Conservation (phyloP, 1,140 invertebrate genomes). For the Eulimnadia texana region DNA sequence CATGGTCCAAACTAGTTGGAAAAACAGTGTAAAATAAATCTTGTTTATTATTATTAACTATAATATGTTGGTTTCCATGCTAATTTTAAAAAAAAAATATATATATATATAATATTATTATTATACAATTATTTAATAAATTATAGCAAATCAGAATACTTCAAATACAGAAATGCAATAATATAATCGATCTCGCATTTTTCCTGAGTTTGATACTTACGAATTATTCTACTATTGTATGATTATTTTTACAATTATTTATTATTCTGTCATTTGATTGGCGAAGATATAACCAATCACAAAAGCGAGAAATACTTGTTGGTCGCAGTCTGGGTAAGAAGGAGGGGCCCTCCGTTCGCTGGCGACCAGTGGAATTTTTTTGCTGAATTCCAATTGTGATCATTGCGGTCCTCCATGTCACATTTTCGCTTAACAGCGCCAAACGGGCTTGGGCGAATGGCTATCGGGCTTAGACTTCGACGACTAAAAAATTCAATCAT, state of each 20-base stretch:
- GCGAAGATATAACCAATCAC: too few species aligned
- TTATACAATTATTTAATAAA: too few species aligned
- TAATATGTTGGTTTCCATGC: not conserved
- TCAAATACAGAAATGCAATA: too few species aligned
- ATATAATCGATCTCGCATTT: too few species aligned
- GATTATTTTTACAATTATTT: too few species aligned
- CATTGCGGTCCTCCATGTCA: conserved; percentile 46
- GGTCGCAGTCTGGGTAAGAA: not conserved
- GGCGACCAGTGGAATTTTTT: conserved; percentile 14
- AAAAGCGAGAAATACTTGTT: not conserved
- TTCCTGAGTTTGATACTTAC: too few species aligned
- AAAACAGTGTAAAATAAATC: too few species aligned
- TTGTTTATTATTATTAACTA: too few species aligned
- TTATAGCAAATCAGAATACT: too few species aligned
- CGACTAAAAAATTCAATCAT: conserved; percentile 14
- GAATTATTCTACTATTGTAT: too few species aligned
- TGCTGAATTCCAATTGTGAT: not conserved
- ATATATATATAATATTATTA: not conserved
- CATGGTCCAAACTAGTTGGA: not conserved
- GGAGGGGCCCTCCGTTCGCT: not conserved
- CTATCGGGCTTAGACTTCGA: conserved; percentile 66
- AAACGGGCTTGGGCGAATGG: conserved; percentile 54
- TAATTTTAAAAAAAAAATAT: not conserved
- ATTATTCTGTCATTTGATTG: too few species aligned
- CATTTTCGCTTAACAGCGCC: conserved; percentile 63